Percentiles rank a stretch among this genome's conserved stretches.
These are phyloP conservation scores for Oscheius onirici DNA, from an alignment of 2,888 invertebrate species.

Conservation along the genomic window DNA sequence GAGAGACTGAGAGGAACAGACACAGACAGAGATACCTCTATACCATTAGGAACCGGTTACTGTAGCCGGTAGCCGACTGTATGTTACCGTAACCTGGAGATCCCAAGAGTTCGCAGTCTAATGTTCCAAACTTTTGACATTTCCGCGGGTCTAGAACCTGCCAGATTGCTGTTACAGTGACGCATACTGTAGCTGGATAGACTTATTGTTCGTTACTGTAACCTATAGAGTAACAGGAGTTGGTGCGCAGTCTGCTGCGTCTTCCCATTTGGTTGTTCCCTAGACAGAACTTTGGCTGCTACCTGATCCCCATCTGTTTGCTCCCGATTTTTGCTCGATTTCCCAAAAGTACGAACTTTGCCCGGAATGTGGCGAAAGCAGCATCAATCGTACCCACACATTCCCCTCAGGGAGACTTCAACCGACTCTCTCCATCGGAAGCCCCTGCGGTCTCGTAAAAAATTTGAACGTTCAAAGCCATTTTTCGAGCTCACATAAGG, in stretches of 20 bases:
- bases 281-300: background rate
- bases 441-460: slow-evolving; percentile 2
- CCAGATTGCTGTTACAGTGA: no score
- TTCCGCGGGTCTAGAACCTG: no score
- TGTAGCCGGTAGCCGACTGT: no score
- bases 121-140: no score
- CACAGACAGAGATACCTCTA: background rate
- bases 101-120: no score
- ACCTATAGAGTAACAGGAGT: no score
- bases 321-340: background rate
- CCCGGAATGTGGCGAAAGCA: background rate
- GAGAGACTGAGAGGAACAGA: background rate
- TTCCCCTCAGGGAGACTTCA: background rate
- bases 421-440: background rate
- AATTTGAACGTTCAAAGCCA: background rate
- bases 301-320: background rate
- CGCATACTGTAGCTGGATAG: no score
- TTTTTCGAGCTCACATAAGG: background rate
- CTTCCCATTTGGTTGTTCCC: no score
- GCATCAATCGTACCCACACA: background rate
- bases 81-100: no score
- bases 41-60: no score
- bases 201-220: no score
- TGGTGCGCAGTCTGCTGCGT: no score
- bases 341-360: background rate